Base-by-base conservation (phyloP, 2,888 invertebrate genomes). In the Fissipunctia ypsillon region DNA sequence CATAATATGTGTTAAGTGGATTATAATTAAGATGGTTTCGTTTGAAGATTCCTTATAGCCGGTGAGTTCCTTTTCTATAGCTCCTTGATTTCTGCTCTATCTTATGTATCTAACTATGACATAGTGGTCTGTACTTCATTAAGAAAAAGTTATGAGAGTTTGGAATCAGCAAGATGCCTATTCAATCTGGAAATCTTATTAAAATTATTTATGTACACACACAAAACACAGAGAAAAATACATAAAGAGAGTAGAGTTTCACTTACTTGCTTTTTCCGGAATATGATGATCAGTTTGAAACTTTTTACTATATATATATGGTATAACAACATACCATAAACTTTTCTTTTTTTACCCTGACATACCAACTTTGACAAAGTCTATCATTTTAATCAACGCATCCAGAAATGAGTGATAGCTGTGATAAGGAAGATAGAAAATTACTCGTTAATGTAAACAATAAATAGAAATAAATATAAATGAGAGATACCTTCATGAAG, bases 301-400 rank as follows among this genome's bases (percentile, higher is more conserved):
- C n/a, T n/a, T n/a, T n/a, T n/a, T n/a, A n/a, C n/a, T n/a, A n/a
- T n/a, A n/a, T n/a, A n/a, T n/a, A n/a, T n/a, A n/a, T n/a, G n/a
- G n/a, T n/a, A n/a, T n/a, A n/a, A n/a, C n/a, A n/a, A n/a, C n/a
- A n/a, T n/a, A n/a, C n/a, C n/a, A n/a, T n/a, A n/a, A n/a, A n/a
- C n/a, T n/a, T n/a, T n/a, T n/a, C n/a, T n/a, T 45, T 45, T 48
- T 76, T 3, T 19, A 50, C 25, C 19, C n/a, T 75, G 72, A 16
- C 57, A 28, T n/a, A 38, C n/a, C n/a, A n/a, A n/a, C 19, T 79
- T 45, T 59, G n/a, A 59, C 14, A 38, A 35, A 41, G 35, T 79
- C 38, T 75, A 35, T 59, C 28, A 59, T 45, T 70, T n/a, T 19
- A 28, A 59, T 57, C 28, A 57, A 73, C 10, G 14, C 0, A 25